phyloP scores from a whole-genome alignment of 2,113 vertebrate species.

The Acrocephalus arundinaceus region DNA sequence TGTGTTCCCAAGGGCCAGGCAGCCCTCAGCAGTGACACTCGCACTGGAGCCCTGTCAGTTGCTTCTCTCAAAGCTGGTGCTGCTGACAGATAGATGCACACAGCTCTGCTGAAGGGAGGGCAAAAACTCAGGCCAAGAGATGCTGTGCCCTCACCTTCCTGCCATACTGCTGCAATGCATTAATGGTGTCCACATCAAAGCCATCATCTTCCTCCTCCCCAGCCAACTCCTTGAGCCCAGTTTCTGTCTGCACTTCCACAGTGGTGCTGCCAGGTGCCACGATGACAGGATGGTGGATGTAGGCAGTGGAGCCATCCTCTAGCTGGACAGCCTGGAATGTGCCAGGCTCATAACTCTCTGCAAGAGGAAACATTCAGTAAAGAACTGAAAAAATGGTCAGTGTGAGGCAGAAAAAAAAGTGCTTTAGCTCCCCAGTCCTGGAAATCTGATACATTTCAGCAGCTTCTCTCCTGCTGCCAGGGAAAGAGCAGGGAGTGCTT shows the following conservation, averaged over 20 bases:
- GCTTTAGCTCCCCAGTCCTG: neutral
- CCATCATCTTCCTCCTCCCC: constrained; percentile 55
- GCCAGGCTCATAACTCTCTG: constrained; percentile 76
- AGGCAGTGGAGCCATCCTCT: constrained; percentile 83
- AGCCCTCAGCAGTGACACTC: neutral
- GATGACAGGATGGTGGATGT: constrained; percentile 73
- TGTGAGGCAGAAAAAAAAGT: neutral
- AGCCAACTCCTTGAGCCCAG: constrained; percentile 65
- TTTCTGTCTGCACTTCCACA: constrained; percentile 73
- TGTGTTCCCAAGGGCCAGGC: neutral
- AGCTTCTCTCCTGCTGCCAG: neutral
- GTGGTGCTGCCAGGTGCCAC: constrained; percentile 64
- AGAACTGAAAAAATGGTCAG: neutral
- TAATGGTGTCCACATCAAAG: constrained; percentile 65
- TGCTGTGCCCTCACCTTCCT: constrained; percentile 66
- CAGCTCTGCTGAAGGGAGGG: neutral
- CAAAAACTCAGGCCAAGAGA: neutral
- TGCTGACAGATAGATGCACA: neutral
- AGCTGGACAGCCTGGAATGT: constrained; percentile 78
- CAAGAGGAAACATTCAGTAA: neutral
- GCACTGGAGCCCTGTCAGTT: neutral
- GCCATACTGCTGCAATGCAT: constrained; percentile 69
- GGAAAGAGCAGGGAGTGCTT: neutral
- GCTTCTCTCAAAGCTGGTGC: neutral
- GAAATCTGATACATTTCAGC: neutral